Evolutionary conservation across 2,797 vertebrate genomes (phyloP).

Genomic region (Alcedo quadribrachys): DNA sequence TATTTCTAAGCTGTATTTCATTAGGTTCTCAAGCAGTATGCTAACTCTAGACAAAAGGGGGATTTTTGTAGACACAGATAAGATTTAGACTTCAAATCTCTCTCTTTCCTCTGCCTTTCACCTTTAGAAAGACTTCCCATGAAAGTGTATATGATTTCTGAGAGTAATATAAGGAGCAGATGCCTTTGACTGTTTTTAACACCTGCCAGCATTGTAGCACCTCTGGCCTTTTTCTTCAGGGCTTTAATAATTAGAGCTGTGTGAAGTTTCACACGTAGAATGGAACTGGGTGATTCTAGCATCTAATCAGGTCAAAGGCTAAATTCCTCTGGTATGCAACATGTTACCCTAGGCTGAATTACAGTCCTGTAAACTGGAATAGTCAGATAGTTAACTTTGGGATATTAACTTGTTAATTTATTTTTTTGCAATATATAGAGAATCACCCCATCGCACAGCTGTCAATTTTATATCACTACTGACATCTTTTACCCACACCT

Average conservation of each 20-base stretch:
- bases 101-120: slow-evolving; percentile 19
- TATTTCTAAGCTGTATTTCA: slow-evolving; percentile 40
- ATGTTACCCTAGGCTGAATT: slow-evolving; percentile 33
- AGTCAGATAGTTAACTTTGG: slow-evolving; percentile 25
- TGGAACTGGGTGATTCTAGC: slow-evolving; percentile 47
- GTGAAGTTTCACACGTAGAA: slow-evolving; percentile 63
- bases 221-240: slow-evolving; percentile 49
- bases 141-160: slow-evolving; percentile 17
- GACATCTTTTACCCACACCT: not conserved
- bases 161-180: slow-evolving; percentile 27
- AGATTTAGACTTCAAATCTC: slow-evolving; percentile 37
- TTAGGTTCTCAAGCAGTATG: slow-evolving; percentile 8
- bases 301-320: slow-evolving; percentile 67
- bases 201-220: slow-evolving; percentile 42
- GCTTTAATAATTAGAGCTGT: slow-evolving; percentile 50
- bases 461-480: not conserved
- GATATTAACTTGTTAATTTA: slow-evolving; percentile 23
- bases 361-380: not conserved
- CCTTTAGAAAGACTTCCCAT: slow-evolving; percentile 16
- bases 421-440: not conserved
- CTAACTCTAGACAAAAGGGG: slow-evolving; percentile 13
- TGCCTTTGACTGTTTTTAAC: slow-evolving; percentile 10
- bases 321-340: slow-evolving; percentile 54
- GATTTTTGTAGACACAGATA: slow-evolving; percentile 5
- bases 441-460: not conserved